Conservation (phyloP, 2,888 invertebrate genomes). For the Abrostola triplasia region DNA sequence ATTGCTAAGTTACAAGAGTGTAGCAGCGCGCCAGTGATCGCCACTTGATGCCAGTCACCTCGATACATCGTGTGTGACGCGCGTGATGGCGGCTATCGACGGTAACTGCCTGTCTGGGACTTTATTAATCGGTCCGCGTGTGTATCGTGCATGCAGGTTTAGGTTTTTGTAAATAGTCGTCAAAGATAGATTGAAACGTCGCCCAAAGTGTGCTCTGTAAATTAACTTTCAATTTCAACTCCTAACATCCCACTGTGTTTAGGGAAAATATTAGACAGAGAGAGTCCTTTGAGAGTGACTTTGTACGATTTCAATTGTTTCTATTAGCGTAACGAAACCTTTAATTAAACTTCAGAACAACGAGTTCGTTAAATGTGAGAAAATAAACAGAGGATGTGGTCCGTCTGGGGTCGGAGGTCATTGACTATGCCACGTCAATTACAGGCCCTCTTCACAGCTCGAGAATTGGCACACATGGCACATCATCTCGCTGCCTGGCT, state of each 20-base stretch:
- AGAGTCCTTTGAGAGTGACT: no score
- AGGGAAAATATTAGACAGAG: no score
- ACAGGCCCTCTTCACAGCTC: background rate
- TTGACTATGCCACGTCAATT: background rate
- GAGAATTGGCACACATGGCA: background rate
- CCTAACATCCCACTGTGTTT: no score
- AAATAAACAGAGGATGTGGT: background rate
- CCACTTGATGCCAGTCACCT: constrained; percentile 11
- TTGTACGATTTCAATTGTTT: no score
- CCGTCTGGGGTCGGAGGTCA: background rate
- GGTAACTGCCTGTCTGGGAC: constrained; percentile 7
- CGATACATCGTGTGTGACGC: constrained; percentile 9
- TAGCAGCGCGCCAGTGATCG: constrained; percentile 11
- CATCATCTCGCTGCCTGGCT: background rate
- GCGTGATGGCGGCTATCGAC: constrained; percentile 3
- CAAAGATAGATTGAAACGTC: no score
- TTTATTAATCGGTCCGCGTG: constrained; percentile 18
- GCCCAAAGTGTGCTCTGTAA: no score
- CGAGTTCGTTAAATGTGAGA: background rate
- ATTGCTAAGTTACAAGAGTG: constrained; percentile 34
- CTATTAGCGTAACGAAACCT: no score
- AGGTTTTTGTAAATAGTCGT: background rate
- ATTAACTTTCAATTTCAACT: no score
- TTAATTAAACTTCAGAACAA: background rate
- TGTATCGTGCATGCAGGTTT: background rate